Evolutionary conservation across 2,113 vertebrate genomes (phyloP).

Genomic region (Hepsetus odoe): DNA sequence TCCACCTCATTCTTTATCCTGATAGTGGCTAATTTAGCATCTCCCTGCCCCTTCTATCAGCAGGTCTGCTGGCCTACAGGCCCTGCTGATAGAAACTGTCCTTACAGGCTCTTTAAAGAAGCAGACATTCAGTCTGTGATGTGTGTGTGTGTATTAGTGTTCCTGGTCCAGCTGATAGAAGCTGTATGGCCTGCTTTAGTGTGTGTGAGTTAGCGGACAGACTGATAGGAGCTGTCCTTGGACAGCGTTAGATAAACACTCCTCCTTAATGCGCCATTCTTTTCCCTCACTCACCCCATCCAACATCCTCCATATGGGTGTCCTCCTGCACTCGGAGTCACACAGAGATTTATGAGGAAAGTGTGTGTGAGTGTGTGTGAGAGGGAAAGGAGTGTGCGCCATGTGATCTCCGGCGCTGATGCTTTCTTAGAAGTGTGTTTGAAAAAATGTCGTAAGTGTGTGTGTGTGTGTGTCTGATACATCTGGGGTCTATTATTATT

Average conservation of each 20-base stretch:
- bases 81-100: background rate
- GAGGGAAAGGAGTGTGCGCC: slow-evolving; percentile 2
- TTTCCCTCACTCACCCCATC: slow-evolving; percentile 12
- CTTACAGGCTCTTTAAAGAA: background rate
- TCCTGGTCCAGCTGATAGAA: slow-evolving; percentile 13
- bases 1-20: slow-evolving; percentile 14
- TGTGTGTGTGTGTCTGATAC: background rate
- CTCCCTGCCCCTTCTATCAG: slow-evolving; percentile 7
- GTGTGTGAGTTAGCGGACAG: slow-evolving; percentile 49
- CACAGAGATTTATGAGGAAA: slow-evolving; percentile 8
- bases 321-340: slow-evolving; percentile 12
- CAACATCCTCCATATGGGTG: slow-evolving; percentile 41
- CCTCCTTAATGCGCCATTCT: slow-evolving; percentile 5
- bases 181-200: slow-evolving; percentile 11
- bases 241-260: slow-evolving; percentile 51
- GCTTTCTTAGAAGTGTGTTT: slow-evolving; percentile 22
- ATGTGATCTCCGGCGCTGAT: background rate
- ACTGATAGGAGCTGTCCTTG: slow-evolving; percentile 41
- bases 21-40: slow-evolving; percentile 32
- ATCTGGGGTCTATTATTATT: too few relatives aligned
- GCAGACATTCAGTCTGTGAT: background rate
- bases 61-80: background rate
- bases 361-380: background rate
- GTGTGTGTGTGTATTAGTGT: background rate
- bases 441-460: background rate